Evolutionary conservation across 1,140 invertebrate species (phyloP), one percentile per base, ranked within the genome.

Genomic region (Leptinotarsa undecemlineata): DNA sequence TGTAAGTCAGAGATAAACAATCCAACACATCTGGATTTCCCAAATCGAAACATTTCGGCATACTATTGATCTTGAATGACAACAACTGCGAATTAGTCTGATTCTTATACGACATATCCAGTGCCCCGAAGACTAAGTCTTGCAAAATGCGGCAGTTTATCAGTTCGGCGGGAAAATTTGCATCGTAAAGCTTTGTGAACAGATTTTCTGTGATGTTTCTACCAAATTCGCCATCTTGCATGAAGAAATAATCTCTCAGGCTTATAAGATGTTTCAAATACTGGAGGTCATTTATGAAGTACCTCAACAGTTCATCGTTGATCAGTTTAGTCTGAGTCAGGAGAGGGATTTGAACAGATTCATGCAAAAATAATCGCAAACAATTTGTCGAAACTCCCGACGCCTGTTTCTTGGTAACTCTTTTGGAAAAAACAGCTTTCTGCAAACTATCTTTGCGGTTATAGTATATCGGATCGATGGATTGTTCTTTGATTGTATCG

Each of bases 221-320:
- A 1, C 90, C 90, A 83, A 93, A 94, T 81, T 94, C 92, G 1
- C 92, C 92, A 77, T 94, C 92, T 82, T 93, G 85, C 11, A 94
- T 79, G 76, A 94, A 93, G 81, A 92, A 94, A 71, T 91, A 93
- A 79, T 91, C 90, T 13, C 92, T 87, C 1, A 94, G 81, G 81
- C 89, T 91, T 19, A 89, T 89, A 20, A 94, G 85, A 83, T 94
- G 92, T 14, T 90, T 88, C 15, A 93, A 87, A 77, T 92, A 88
- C 61, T 90, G 87, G 13, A 90, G 84, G 71, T 93, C 90, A 1
- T 90, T 85, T 0, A 94, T 83, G 73, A 92, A 90, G 79, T 91
- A 90, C 68, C 68, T 91, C 51, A 94, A 84, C 19, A 93, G 88
- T 14, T 92, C 92, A 70, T 90, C 90, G 72, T 92, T 92, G 0